These are phyloP conservation scores for Oreochromis niloticus DNA, from an alignment of 2,113 vertebrate genomes.

Conservation along the genomic window DNA sequence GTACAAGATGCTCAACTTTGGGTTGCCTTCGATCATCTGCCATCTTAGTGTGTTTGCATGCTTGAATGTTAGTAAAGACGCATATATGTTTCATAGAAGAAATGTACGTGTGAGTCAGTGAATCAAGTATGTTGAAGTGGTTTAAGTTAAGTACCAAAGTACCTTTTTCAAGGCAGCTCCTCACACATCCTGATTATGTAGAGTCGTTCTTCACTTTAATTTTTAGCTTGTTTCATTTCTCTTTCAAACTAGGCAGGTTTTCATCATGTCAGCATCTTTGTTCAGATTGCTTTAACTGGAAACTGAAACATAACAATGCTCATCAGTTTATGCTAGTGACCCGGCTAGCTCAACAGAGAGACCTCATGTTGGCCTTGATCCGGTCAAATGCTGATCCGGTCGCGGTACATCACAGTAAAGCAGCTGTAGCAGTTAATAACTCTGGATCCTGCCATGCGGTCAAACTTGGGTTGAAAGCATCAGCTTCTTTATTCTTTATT, in stretches of 20 bases:
- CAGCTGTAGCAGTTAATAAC: not conserved
- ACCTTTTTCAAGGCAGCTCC: not conserved
- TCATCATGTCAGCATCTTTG: not conserved
- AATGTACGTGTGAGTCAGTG: not conserved
- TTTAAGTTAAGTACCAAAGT: not conserved
- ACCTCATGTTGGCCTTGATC: not conserved
- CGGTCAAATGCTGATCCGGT: not conserved
- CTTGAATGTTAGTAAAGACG: rapidly evolving
- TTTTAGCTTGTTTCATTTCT: not conserved
- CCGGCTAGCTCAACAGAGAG: not conserved
- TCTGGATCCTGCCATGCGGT: not conserved
- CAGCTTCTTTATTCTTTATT: not conserved
- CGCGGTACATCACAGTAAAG: rapidly evolving
- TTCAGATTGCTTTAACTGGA: not conserved
- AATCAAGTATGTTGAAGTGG: rapidly evolving
- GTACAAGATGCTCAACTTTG: not conserved
- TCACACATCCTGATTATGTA: not conserved
- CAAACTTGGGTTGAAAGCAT: not conserved
- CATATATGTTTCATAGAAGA: not conserved
- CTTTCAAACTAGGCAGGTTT: not conserved
- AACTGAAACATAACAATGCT: not conserved
- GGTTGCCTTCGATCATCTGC: not conserved
- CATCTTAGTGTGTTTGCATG: not conserved
- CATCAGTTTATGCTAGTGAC: not conserved
- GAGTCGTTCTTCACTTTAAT: not conserved